These are phyloP conservation scores for Coreius guichenoti DNA, from an alignment of 2,797 vertebrate species.

Conservation along the genomic window DNA sequence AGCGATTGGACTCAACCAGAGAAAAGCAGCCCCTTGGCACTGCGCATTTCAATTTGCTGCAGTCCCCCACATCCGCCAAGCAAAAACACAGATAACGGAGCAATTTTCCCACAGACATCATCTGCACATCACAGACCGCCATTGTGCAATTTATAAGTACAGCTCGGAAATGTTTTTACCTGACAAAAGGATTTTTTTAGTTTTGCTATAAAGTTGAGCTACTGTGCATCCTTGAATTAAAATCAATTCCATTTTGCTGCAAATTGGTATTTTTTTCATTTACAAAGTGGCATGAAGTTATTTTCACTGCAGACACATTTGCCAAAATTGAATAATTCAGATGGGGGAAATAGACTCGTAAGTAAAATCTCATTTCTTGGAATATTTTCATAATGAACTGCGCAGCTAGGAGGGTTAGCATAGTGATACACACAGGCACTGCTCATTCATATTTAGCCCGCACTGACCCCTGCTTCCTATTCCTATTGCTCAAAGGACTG, in stretches of 20 bases:
- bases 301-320: constrained; percentile 36
- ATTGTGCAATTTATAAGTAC: constrained; percentile 31
- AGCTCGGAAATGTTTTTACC: constrained; percentile 16
- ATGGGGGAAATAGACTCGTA: constrained; percentile 8
- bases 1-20: constrained; percentile 43
- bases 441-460: neutral
- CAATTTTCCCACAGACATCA: constrained; percentile 41
- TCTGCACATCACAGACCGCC: constrained; percentile 28
- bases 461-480: constrained; percentile 3
- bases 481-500: neutral
- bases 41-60: constrained; percentile 44
- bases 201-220: neutral
- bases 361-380: constrained; percentile 3
- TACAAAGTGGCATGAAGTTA: constrained; percentile 5
- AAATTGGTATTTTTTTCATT: constrained; percentile 23
- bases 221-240: neutral
- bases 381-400: constrained; percentile 16
- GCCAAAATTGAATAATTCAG: constrained; percentile 1
- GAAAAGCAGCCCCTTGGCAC: constrained; percentile 30
- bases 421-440: constrained; percentile 11
- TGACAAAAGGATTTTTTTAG: constrained; percentile 10
- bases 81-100: constrained; percentile 37
- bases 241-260: neutral
- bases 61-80: constrained; percentile 9
- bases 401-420: constrained; percentile 1